phyloP scores from a whole-genome alignment of 2,888 invertebrate species.

The Calameuta pallipes region DNA sequence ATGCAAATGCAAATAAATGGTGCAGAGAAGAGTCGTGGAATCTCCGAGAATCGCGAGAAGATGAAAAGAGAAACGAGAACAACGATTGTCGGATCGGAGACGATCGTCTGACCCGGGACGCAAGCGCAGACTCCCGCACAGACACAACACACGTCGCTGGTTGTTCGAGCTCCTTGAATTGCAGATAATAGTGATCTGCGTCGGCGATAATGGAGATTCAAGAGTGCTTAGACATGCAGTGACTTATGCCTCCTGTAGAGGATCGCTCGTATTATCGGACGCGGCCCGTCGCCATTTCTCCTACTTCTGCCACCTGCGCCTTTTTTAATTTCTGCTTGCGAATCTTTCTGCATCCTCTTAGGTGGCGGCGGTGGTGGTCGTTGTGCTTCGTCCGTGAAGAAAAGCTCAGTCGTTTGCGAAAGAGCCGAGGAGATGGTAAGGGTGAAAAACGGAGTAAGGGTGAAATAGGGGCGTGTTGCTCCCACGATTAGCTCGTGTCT shows the following conservation, averaged over 20 bases:
- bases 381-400: no score
- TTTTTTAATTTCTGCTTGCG: no score
- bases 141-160: neutral
- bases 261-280: no score
- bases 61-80: no score
- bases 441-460: constrained; percentile 10
- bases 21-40: no score
- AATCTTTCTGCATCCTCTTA: no score
- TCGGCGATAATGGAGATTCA: constrained; percentile 43
- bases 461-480: constrained; percentile 39
- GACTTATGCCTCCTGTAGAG: constrained; percentile 42
- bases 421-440: neutral
- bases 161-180: constrained; percentile 42
- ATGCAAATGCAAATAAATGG: constrained; percentile 32
- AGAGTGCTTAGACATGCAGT: constrained; percentile 50
- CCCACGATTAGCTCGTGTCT: constrained; percentile 51
- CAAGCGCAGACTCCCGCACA: constrained; percentile 5
- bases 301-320: neutral
- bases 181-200: constrained; percentile 53
- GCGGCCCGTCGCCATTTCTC: neutral
- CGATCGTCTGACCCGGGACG: neutral
- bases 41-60: no score
- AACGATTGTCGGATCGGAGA: no score
- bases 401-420: no score
- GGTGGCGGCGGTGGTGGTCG: no score